Conservation (phyloP, 2,797 vertebrate species). For the Melanotaenia boesemani region DNA sequence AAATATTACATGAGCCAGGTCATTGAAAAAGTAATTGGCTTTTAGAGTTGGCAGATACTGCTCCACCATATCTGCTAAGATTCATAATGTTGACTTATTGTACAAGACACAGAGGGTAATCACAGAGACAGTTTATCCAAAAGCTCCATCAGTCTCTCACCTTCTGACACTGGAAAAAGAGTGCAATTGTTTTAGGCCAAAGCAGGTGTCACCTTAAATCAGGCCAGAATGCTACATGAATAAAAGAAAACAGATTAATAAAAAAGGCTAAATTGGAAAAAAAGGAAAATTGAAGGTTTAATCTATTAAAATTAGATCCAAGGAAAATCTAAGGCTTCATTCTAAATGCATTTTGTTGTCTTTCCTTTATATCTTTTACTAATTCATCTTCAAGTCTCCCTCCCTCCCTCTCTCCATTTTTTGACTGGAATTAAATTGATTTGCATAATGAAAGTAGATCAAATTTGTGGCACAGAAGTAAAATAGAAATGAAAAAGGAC, state of each 20-base stretch:
- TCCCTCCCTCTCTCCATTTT: conserved; percentile 57
- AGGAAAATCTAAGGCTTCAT: conserved; percentile 62
- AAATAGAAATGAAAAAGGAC: conserved; percentile 67
- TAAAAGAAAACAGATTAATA: conserved; percentile 10
- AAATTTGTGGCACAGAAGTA: conserved; percentile 71
- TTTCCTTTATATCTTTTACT: conserved; percentile 71
- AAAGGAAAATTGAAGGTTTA: conserved; percentile 46
- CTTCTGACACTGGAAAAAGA: conserved; percentile 51
- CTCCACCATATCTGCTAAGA: conserved; percentile 64
- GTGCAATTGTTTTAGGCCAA: conserved; percentile 68
- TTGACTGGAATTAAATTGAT: conserved; percentile 81
- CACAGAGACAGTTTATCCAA: conserved; percentile 69
- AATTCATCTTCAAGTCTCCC: conserved; percentile 61
- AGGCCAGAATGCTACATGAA: conserved; percentile 54
- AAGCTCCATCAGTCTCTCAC: conserved; percentile 68
- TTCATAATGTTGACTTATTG: conserved; percentile 79
- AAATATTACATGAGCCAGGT: conserved; percentile 78
- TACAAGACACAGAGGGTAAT: conserved; percentile 75
- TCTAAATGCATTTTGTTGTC: conserved; percentile 60
- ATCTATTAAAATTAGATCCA: conserved; percentile 72
- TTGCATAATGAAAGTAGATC: conserved; percentile 83
- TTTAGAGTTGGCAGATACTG: conserved; percentile 72
- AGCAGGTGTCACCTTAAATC: conserved; percentile 71
- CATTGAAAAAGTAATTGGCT: conserved; percentile 77
- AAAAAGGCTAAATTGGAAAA: conserved; percentile 24